These are phyloP conservation scores for Tenebrosternarchus preto DNA, from an alignment of 2,113 vertebrate genomes.

Conservation along the genomic window DNA sequence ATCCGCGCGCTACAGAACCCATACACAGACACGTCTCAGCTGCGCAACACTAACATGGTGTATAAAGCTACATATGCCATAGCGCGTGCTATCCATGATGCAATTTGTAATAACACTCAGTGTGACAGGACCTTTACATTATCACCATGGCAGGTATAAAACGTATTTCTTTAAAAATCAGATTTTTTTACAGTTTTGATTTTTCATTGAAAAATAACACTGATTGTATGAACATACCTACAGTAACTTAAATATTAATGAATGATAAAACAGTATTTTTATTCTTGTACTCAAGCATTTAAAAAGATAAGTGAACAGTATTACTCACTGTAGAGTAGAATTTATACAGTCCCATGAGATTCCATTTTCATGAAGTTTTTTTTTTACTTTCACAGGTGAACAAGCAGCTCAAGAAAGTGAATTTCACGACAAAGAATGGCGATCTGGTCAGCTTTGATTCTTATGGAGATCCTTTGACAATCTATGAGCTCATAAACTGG, in stretches of 20 bases:
- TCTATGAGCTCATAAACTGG: slow-evolving; percentile 77
- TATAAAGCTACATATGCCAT: slow-evolving; percentile 71
- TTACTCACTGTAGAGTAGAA: background rate
- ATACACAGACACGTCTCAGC: slow-evolving; percentile 70
- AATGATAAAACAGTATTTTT: too few species aligned
- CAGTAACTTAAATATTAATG: too few species aligned
- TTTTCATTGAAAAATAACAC: too few species aligned
- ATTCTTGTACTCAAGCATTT: too few species aligned
- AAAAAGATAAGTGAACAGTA: too few species aligned
- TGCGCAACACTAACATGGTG: slow-evolving; percentile 70
- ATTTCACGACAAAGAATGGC: slow-evolving; percentile 64
- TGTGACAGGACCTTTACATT: slow-evolving; percentile 57
- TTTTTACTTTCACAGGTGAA: slow-evolving; percentile 55
- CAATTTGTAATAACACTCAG: slow-evolving; percentile 51
- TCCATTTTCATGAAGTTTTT: background rate
- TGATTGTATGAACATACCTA: too few species aligned
- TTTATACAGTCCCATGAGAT: background rate
- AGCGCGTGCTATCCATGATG: slow-evolving; percentile 64
- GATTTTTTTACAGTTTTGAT: too few species aligned
- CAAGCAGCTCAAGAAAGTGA: slow-evolving; percentile 59
- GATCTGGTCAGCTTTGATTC: slow-evolving; percentile 69
- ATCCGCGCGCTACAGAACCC: slow-evolving; percentile 59
- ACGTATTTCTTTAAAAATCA: background rate
- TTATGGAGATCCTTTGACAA: slow-evolving; percentile 71
- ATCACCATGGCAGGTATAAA: slow-evolving; percentile 60